Percentiles rank a stretch among this genome's conserved stretches.
Conservation (phyloP, 2,797 vertebrate genomes). For the Phrynocephalus vlangalii region DNA sequence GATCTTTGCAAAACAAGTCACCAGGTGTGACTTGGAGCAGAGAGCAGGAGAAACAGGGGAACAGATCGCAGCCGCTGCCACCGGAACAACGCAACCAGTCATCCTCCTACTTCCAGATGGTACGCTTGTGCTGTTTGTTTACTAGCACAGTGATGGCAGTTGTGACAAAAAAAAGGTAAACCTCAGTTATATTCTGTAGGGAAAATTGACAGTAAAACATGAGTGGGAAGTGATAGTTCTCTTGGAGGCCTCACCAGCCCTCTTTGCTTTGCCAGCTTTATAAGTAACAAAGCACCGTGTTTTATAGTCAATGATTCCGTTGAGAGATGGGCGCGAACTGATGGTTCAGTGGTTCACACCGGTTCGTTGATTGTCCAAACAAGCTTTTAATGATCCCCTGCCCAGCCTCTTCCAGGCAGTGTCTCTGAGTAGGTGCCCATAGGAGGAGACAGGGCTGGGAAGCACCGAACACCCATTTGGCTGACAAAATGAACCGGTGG, state of each 20-base stretch:
- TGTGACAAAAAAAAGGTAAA: conserved; percentile 31
- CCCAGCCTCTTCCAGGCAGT: too few relatives aligned
- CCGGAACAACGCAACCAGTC: neutral
- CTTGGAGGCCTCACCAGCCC: neutral
- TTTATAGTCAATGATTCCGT: neutral
- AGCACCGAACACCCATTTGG: too few relatives aligned
- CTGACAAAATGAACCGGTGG: too few relatives aligned
- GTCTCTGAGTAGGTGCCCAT: too few relatives aligned
- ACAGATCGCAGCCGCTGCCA: neutral
- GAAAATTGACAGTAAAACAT: conserved; percentile 32
- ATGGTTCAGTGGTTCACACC: too few relatives aligned
- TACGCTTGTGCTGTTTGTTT: conserved; percentile 21
- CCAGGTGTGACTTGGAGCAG: neutral
- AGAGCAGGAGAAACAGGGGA: too few relatives aligned
- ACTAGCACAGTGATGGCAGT: conserved; percentile 15
- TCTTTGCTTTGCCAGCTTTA: neutral
- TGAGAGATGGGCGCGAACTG: too few relatives aligned
- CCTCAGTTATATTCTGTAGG: neutral
- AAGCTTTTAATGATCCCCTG: too few relatives aligned
- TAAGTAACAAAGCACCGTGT: neutral
- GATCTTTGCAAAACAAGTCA: neutral
- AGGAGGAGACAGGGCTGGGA: too few relatives aligned
- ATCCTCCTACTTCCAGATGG: neutral
- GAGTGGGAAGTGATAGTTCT: conserved; percentile 36
- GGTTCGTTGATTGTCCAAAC: too few relatives aligned